phyloP scores from a whole-genome alignment of 2,113 vertebrate genomes.

The Xyrauchen texanus region DNA sequence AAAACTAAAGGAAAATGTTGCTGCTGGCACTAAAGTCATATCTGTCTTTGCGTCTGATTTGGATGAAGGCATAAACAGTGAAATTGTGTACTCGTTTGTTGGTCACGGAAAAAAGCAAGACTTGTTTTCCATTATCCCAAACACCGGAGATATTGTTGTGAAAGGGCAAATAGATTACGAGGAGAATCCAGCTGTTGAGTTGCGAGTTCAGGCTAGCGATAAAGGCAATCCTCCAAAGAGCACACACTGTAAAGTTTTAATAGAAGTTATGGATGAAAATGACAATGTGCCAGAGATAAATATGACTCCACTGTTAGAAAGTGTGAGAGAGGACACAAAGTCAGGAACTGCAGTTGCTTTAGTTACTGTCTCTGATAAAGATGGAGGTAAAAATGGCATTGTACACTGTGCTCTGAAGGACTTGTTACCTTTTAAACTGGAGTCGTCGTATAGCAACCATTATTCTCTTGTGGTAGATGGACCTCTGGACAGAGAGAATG shows the following conservation, averaged over 20 bases:
- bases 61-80: constrained; percentile 59
- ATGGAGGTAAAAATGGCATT: constrained; percentile 45
- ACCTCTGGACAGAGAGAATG: constrained; percentile 47
- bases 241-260: constrained; percentile 44
- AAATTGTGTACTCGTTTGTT: constrained; percentile 57
- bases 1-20: constrained; percentile 49
- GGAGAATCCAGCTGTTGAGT: constrained; percentile 58
- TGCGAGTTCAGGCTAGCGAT: constrained; percentile 47
- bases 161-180: constrained; percentile 67
- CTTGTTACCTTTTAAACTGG: constrained; percentile 30
- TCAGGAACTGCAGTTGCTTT: constrained; percentile 45
- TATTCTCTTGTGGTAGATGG: constrained; percentile 50
- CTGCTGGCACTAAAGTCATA: constrained; percentile 13
- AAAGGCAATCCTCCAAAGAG: constrained; percentile 51
- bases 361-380: constrained; percentile 49
- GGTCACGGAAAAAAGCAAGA: constrained; percentile 30
- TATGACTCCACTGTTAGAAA: constrained; percentile 12
- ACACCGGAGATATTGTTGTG: constrained; percentile 72
- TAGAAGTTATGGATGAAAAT: constrained; percentile 51
- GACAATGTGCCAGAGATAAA: constrained; percentile 48
- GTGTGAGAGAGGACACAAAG: constrained; percentile 44
- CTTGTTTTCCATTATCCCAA: constrained; percentile 65
- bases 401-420: constrained; percentile 32
- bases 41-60: constrained; percentile 46
- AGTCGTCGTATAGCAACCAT: constrained; percentile 48